Base-by-base conservation (phyloP, 1,140 invertebrate genomes). In the Pseudomyrmex cubaensis region DNA sequence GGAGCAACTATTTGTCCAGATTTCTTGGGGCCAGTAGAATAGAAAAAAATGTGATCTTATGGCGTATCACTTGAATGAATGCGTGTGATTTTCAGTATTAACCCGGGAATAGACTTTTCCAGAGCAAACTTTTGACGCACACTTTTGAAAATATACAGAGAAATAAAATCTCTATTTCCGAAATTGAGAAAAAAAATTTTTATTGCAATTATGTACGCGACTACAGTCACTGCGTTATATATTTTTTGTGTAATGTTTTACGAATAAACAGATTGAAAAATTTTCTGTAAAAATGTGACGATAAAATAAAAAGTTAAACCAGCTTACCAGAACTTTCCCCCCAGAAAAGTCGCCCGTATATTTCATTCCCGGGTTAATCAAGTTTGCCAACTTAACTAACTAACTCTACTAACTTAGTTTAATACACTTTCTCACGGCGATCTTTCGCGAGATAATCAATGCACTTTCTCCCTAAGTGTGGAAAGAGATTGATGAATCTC, bases 361-460 rank as follows among this genome's bases (percentile, higher is more conserved):
- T 20, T 78, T 57, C 15, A 46, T 69, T 78, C 76, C 76, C 76
- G 54, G 44, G 17, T 78, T 70, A 77, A 77, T 56, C 15, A 56
- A 70, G 2, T 20, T 76, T 9, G 35, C 35, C 35, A 35, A 9
- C 54, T 80, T 70, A 75, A 62, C 70, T 52, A 17, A 88, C 77
- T 89, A 86, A 87, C 52, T 69, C n/a, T 62, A 86, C 77, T 88
- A 85, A 85, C 35, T 52, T 25, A 22, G 20, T 59, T 44, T 77
- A 82, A 86, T 56, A 12, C 3, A 22, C 5, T 48, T 10, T 72
- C 50, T 72, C 9, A 59, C 10, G 8, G 12, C 52, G 63, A 56
- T 54, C 44, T 52, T 13, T 25, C 13, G 15, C 22, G 48, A 22
- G 10, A 69, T 7, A 70, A 20, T 69, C 61, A 10, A 59, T 20